Conservation (phyloP, 2,797 vertebrate genomes). For the Hypotaenidia okinawae region DNA sequence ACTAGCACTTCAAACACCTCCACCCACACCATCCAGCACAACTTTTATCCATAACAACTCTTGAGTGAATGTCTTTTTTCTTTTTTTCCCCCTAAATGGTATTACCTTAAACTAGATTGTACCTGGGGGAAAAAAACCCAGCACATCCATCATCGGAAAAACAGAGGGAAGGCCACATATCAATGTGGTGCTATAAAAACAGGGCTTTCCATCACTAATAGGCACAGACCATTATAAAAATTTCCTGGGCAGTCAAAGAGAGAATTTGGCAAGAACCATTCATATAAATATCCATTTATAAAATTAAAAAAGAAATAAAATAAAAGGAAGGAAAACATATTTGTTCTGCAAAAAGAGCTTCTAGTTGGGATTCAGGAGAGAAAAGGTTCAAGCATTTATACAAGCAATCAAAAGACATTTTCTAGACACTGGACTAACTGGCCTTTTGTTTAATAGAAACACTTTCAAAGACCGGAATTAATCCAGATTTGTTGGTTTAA, state of each 20-base stretch:
- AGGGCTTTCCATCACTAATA: background rate
- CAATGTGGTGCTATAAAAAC: background rate
- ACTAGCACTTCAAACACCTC: slow-evolving; percentile 32
- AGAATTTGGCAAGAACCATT: background rate
- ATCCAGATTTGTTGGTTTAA: slow-evolving; percentile 61
- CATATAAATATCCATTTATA: background rate
- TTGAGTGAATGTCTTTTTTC: background rate
- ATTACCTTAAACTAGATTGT: background rate
- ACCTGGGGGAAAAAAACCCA: background rate
- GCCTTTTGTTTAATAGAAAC: slow-evolving; percentile 36
- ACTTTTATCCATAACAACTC: background rate
- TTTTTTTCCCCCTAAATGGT: background rate
- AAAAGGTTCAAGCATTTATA: background rate
- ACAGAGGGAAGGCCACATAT: background rate
- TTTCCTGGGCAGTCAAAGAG: background rate
- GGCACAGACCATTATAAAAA: background rate
- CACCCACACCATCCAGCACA: slow-evolving; percentile 11
- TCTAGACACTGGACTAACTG: slow-evolving; percentile 1
- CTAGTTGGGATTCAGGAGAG: background rate
- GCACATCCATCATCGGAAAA: background rate
- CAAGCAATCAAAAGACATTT: background rate
- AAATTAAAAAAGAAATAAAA: background rate
- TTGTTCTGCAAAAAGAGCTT: background rate
- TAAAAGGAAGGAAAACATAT: accelerated
- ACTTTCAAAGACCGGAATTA: slow-evolving; percentile 22